These are phyloP conservation scores for Arctia plantaginis DNA, from an alignment of 2,888 invertebrate species.

Conservation along the genomic window DNA sequence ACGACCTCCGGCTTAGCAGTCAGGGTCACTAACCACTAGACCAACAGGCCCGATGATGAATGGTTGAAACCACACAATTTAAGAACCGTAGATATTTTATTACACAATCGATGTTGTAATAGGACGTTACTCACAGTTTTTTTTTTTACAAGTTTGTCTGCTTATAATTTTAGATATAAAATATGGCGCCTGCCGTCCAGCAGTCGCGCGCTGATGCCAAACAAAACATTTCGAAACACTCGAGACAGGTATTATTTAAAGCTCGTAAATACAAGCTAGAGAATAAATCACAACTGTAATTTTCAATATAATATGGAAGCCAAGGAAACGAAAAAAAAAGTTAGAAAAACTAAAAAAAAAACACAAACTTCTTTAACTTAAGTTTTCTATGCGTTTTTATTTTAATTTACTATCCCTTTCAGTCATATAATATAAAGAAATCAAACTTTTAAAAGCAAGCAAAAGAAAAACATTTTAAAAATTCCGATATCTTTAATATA, in stretches of 20 bases:
- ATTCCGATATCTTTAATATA: no score
- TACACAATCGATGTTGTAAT: neutral
- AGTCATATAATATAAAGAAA: no score
- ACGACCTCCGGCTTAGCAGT: no score
- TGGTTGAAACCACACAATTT: neutral
- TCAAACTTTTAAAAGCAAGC: no score
- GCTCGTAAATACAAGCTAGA: neutral
- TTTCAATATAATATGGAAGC: no score
- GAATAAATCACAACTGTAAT: neutral
- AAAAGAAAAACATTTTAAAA: no score
- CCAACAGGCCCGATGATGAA: no score
- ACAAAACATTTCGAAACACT: constrained; percentile 23
- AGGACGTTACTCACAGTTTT: neutral
- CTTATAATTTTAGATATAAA: constrained; percentile 16
- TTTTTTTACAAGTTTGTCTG: constrained; percentile 4
- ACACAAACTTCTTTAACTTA: neutral
- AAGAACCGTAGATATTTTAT: neutral
- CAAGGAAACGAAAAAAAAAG: no score
- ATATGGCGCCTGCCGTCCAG: constrained; percentile 5
- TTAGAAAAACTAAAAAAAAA: no score
- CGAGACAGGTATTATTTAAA: neutral
- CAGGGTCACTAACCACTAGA: no score
- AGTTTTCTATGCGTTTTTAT: neutral
- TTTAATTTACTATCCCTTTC: neutral
- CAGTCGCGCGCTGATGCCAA: constrained; percentile 7